Evolutionary conservation across 37 sponge, comb jelly and placozoan species (phyloP).

Genomic region (Beroe ovata): DNA sequence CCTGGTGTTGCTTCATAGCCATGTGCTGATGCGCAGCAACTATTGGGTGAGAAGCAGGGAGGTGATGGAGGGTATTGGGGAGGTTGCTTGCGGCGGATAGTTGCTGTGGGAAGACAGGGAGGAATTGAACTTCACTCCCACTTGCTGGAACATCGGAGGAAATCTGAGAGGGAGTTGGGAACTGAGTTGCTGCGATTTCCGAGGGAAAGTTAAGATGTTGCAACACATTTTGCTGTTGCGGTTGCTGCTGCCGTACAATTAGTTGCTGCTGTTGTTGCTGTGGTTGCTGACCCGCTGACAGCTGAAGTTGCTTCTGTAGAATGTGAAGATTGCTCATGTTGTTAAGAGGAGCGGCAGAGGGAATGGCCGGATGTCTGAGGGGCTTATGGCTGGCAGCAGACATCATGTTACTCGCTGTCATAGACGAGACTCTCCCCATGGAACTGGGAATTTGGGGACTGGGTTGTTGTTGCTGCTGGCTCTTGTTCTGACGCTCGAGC

Average conservation of each 20-base stretch:
- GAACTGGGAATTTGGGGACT: neutral
- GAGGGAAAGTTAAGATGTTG: constrained; percentile 1
- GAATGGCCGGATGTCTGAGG: neutral
- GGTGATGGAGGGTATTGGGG: neutral
- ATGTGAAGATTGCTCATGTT: constrained; percentile 26
- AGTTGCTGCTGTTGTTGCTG: constrained; percentile 25
- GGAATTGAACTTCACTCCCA: neutral
- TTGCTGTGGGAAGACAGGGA: neutral
- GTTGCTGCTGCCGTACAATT: neutral
- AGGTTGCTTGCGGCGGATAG: neutral
- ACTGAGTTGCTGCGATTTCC: neutral
- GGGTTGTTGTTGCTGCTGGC: constrained; percentile 3
- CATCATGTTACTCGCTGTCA: neutral
- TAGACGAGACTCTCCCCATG: neutral
- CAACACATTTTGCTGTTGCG: neutral
- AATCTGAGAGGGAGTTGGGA: neutral
- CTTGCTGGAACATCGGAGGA: neutral
- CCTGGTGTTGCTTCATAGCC: neutral
- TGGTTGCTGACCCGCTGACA: neutral
- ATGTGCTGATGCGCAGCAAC: neutral
- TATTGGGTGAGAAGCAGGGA: neutral
- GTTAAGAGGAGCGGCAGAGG: too few relatives aligned
- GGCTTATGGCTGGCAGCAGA: neutral
- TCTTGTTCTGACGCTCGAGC: neutral
- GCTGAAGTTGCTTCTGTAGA: constrained; percentile 19